Percentiles rank a stretch among this genome's conserved stretches.
These are phyloP conservation scores for Drosophila erecta DNA, from an alignment of 1,140 invertebrate species.

Conservation along the genomic window DNA sequence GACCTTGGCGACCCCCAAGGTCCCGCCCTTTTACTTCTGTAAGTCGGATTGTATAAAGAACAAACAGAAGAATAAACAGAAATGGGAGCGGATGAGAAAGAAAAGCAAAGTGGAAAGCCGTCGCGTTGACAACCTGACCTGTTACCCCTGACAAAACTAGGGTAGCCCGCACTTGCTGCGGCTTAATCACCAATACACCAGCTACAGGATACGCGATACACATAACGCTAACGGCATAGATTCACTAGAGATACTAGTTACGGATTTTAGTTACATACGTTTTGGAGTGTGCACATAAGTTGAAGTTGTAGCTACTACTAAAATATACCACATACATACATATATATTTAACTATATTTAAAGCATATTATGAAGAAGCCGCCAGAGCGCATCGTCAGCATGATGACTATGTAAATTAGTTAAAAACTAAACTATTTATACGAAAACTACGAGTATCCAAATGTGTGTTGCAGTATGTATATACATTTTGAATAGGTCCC, in stretches of 20 bases:
- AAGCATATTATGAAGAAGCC: slow-evolving; percentile 62
- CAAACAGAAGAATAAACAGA: slow-evolving; percentile 10
- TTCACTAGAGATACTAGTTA: slow-evolving; percentile 64
- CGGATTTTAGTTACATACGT: slow-evolving; percentile 61
- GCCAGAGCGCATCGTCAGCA: slow-evolving; percentile 78
- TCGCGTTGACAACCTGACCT: background rate
- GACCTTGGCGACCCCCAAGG: slow-evolving; percentile 33
- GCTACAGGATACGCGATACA: slow-evolving; percentile 50
- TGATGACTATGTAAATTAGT: slow-evolving; percentile 80
- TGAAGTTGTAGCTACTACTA: slow-evolving; percentile 80
- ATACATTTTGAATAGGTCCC: slow-evolving; percentile 50
- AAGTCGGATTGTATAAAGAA: slow-evolving; percentile 41
- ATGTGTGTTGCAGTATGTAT: slow-evolving; percentile 71
- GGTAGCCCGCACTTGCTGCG: slow-evolving; percentile 6
- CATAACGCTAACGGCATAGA: slow-evolving; percentile 33
- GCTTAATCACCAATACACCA: slow-evolving; percentile 31
- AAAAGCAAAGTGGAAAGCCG: background rate
- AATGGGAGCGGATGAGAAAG: slow-evolving; percentile 1
- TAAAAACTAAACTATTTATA: slow-evolving; percentile 82
- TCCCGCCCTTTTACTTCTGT: slow-evolving; percentile 36
- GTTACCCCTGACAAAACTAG: slow-evolving; percentile 11
- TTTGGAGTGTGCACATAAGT: slow-evolving; percentile 71
- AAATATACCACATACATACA: slow-evolving; percentile 47
- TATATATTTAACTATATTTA: slow-evolving; percentile 57
- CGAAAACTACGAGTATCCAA: slow-evolving; percentile 67